Evolutionary conservation across 2,797 vertebrate species (phyloP), one percentile per base, ranked within the genome.

Genomic region (Microchirus variegatus): DNA sequence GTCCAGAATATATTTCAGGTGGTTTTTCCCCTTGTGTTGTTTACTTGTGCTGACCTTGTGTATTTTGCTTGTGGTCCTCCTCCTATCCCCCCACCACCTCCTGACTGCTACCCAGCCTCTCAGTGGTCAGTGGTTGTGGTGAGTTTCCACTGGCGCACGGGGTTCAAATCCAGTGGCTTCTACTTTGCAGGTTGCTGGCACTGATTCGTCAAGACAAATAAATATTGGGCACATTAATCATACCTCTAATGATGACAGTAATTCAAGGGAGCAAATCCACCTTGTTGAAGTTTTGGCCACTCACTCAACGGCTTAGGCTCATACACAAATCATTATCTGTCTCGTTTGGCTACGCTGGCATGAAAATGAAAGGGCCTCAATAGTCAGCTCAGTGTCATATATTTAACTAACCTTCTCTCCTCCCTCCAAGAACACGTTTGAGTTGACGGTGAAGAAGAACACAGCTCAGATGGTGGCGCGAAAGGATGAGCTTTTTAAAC

Each of bases 381-480:
- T n/a, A 38, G 8, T 55, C 17, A 54, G 56, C 18, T 22, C 6
- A 0, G 10, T 44, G 38, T 71, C 37, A 42, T 11, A 0, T 0
- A 53, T 31, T 75, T 17, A 3, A 38, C 31, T 18, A 11, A 31
- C 50, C 19, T 45, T 69, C 51, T 73, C 16, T 64, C 14, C 44
- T 12, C 62, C 67, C 63, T 18, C 49, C 40, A 84, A 97, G 97
- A 94, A 92, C 77, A 93, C 84, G 17, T 89, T 68, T 47, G 90
- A 95, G 15, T 53, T 87, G 22, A 91, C 92, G 58, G 71, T 94
- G 59, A 91, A 85, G 73, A 91, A 95, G 80, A 94, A 93, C n/a
- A 49, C 89, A 45, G 72, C 85, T 45, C 90, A 95, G 78, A 71
- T 93, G 67, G 89, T 71, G 45, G 78, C 84, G 67, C 93, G 94